These are phyloP conservation scores for Adoxophyes honmai DNA, from an alignment of 1,140 invertebrate genomes.

Conservation along the genomic window DNA sequence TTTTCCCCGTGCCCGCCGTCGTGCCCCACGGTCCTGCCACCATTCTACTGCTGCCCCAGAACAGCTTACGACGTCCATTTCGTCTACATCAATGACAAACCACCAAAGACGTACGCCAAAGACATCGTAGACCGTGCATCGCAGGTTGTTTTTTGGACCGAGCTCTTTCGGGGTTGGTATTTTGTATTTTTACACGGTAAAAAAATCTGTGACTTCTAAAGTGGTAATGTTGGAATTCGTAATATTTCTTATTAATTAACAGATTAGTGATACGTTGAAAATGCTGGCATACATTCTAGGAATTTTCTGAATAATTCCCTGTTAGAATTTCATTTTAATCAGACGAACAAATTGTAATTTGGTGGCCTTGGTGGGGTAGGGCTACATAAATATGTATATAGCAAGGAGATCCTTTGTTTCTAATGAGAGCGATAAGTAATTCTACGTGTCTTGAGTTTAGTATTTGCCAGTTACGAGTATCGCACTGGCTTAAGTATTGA, in stretches of 20 bases:
- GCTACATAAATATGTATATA: no score
- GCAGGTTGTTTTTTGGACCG: conserved; percentile 53
- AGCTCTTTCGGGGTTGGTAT: conserved; percentile 47
- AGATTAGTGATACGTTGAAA: no score
- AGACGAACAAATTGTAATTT: background rate
- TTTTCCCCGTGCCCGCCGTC: conserved; percentile 20
- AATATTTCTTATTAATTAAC: no score
- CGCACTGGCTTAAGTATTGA: no score
- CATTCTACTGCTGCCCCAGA: conserved; percentile 42
- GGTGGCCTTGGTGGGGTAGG: no score
- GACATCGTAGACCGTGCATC: conserved; percentile 52
- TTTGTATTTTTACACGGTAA: background rate
- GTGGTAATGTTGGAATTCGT: no score
- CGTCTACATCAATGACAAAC: conserved; percentile 48
- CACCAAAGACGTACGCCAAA: conserved; percentile 35
- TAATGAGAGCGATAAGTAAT: no score
- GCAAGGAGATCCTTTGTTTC: no score
- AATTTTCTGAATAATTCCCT: background rate
- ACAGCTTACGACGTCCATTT: conserved; percentile 53
- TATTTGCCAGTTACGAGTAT: no score
- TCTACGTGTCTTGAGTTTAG: no score
- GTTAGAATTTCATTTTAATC: background rate
- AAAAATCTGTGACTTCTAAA: no score
- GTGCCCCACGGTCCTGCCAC: conserved; percentile 16
- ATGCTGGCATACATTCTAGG: background rate